phyloP scores from a whole-genome alignment of 2,113 vertebrate genomes.

The Rhea pennata region DNA sequence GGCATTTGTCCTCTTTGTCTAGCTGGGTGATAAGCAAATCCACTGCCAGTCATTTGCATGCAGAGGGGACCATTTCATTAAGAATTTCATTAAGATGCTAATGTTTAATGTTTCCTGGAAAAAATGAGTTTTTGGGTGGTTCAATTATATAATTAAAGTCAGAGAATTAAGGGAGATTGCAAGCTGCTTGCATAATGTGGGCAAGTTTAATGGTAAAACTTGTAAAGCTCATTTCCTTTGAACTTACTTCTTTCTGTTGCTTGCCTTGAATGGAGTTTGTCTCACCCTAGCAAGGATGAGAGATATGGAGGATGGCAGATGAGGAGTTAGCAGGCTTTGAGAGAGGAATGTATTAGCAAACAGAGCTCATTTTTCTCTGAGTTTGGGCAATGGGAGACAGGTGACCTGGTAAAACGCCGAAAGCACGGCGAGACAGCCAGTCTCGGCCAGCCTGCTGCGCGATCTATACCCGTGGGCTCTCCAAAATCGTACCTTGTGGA shows the following conservation, averaged over 20 bases:
- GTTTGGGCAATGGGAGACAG: not conserved
- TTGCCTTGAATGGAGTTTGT: conserved; percentile 30
- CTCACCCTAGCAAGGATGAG: not conserved
- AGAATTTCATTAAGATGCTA: conserved; percentile 88
- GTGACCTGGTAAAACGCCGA: not conserved
- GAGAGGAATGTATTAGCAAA: not conserved
- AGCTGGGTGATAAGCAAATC: conserved; percentile 72
- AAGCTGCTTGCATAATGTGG: conserved; percentile 81
- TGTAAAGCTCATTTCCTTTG: conserved; percentile 52
- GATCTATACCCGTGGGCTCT: not conserved
- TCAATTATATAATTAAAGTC: conserved; percentile 86
- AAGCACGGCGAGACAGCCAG: not conserved
- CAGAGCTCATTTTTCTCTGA: not conserved
- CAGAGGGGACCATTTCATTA: conserved; percentile 82
- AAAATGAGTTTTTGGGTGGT: conserved; percentile 83
- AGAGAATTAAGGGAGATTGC: conserved; percentile 83
- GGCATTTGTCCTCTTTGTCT: conserved; percentile 63
- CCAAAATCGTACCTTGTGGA: rapidly evolving
- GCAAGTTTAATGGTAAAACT: conserved; percentile 79
- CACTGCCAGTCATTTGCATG: conserved; percentile 80
- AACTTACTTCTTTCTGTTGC: not conserved
- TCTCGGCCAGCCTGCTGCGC: not conserved
- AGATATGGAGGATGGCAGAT: not conserved
- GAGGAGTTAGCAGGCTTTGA: not conserved
- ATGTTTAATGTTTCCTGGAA: conserved; percentile 86